Base-by-base conservation (phyloP, 2,113 vertebrate species). In the Eira barbara region DNA sequence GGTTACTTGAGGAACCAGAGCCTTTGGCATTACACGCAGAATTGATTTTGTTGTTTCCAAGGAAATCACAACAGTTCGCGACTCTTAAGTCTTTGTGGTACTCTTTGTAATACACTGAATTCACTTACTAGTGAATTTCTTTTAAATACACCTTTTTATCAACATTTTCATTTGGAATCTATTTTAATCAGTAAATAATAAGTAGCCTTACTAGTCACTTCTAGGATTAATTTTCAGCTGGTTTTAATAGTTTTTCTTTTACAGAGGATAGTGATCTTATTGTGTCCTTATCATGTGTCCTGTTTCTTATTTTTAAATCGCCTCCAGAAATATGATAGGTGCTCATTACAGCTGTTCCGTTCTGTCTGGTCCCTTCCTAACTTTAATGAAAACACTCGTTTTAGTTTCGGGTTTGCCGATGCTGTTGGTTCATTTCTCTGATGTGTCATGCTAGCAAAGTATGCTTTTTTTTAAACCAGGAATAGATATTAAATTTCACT, bases 21-120 rank as follows among this genome's bases (percentile, higher is more conserved):
- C 25, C 2, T 9, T 61, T 78, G 61, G 29, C 86, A 73, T 96
- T 71, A 81, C 12, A 29, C 23, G 13, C 59, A 61, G 31, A 49
- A 91, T 90, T 39, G 36, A 94, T 55, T 89, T 55, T 6, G 39
- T 92, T 82, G 63, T 95, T 96, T 80, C 34, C 36, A 95, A 59
- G n/a, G 17, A 81, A 89, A 73, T 82, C 7, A 36, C 63, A 65
- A 7, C 5, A 63, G 29, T 47, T 84, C 92, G 59, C 84, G 45
- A 39, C 25, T 59, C 45, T 63, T 71, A 86, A 52, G 52, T 17
- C 57, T 88, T 65, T 42, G 21, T 85, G 17, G 9, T 78, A 89
- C 13, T 87, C 73, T 76, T 81, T 85, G 12, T 67, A 61, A 89
- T 73, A n/a, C 12, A 79, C 83, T 27, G 55, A 89, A 59, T 95